Base-by-base conservation (phyloP, 2,888 invertebrate species). In the Diogma glabrata region DNA sequence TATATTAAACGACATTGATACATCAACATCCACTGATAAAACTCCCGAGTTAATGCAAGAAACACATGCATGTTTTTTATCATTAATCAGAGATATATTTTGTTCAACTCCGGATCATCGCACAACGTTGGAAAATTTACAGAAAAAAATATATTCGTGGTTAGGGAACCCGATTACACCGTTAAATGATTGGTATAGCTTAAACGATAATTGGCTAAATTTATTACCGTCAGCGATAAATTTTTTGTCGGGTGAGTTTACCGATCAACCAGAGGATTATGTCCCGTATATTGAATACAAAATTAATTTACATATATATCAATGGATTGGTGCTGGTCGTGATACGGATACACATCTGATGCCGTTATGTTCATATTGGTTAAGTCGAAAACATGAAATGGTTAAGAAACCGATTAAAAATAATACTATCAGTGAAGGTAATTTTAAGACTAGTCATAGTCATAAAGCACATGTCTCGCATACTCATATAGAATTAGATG, bases 241-340 rank as follows among this genome's bases (percentile, higher is more conserved):
- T 60, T 92, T 91, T 67, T 73, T 92, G 8, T 83, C 87, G 17
- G 91, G 91, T 0, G 88, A 88, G 63, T 81, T 82, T 62, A 76
- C 81, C n/a, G 79, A 81, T 49, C 81, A 85, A 62, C 85, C 90
- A 0, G 84, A 87, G 26, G 89, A 90, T 62, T 92, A 87, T 73
- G 87, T 91, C 26, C 91, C 92, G 3, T 90, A 86, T 61, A 76
- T 92, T 60, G 91, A 91, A 66, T 88, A 82, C 70, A 87, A 91
- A 65, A 72, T 78, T 2, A 76, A 77, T 54, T 67, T 81, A 54
- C 80, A 82, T 64, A 78, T 78, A 53, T 69, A 69, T 56, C 68
- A 67, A 62, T 95, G 95, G 95, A 94, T 94, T 54, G 94, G 94
- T 2, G 90, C 90, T 6, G 93, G 93, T 0, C 75, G 94, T 5